phyloP scores from a whole-genome alignment of 2,888 invertebrate genomes.

The Calameuta pallipes region DNA sequence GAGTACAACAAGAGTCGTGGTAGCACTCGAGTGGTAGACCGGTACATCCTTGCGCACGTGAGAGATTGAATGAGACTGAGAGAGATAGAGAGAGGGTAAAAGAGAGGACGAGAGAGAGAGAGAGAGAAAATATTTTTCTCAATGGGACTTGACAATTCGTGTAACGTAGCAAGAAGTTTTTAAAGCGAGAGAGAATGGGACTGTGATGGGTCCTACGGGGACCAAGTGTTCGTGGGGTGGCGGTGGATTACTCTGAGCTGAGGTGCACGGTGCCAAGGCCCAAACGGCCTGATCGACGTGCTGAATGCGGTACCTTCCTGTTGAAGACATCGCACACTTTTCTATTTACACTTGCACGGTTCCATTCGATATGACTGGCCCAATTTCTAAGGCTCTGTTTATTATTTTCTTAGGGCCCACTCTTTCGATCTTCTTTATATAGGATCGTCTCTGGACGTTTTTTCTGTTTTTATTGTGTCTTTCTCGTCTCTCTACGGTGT shows the following conservation, averaged over 20 bases:
- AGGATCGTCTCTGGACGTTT: not conserved
- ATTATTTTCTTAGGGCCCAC: not conserved
- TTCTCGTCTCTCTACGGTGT: not conserved
- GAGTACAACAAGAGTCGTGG: not conserved
- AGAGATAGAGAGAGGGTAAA: not conserved
- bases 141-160: not conserved
- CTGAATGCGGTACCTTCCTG: not conserved
- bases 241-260: slow-evolving; percentile 11
- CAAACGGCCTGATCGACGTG: slow-evolving; percentile 15
- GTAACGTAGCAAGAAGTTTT: not conserved
- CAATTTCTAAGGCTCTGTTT: not conserved
- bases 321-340: slow-evolving; percentile 1
- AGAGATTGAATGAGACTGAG: not conserved
- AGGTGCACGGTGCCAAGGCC: slow-evolving; percentile 5
- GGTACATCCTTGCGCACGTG: not conserved
- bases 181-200: not conserved
- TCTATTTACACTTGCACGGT: not conserved
- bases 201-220: not conserved
- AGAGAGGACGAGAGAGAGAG: too few species aligned
- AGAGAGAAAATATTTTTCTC: not conserved
- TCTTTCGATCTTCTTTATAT: not conserved
- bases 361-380: not conserved
- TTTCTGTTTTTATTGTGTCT: not conserved
- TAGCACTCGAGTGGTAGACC: not conserved
- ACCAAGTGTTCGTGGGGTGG: slow-evolving; percentile 24